Evolutionary conservation across 2,113 vertebrate species (phyloP), one percentile per base, ranked within the genome.

Genomic region (Phalacrocorax aristotelis): DNA sequence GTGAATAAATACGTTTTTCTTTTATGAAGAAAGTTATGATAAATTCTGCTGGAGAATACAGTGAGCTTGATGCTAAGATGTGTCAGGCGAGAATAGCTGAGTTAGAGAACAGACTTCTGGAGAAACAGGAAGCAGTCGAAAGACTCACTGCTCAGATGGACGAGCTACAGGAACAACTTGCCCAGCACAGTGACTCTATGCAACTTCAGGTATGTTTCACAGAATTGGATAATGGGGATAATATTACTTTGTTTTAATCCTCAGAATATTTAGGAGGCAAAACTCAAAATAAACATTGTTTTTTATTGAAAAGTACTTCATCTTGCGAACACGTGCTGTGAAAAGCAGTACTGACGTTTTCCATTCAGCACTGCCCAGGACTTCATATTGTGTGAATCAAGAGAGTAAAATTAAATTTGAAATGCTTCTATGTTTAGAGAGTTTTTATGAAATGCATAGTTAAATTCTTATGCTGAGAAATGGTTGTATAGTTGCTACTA

Each of bases 21-120:
- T 89, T 90, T 27, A 10, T 89, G 54, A 94, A 97, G 96, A 11
- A 85, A 32, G 38, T 15, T 22, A 25, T 5, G 1, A 10, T 78
- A 30, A 46, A 14, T 80, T 54, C 87, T 78, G 26, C 64, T 49
- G 54, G 71, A 75, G 90, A 95, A 36, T 42, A 30, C 52, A 52
- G 51, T 1, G 92, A 93, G 51, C 57, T 68, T 71, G 93, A 96
- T 76, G 85, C 65, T 16, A 49, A 93, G 30, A 30, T 71, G 42
- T 88, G 52, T 46, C 92, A 76, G 79, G 71, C 0, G 0, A 89
- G 75, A 91, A 82, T 77, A 78, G 48, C 60, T 55, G 87, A 96
- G 57, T 74, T 97, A n/a, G 92, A 98, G 78, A 75, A 42, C 21
- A 90, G 58, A 15, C 84, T 97, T 52, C 15, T 70, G 61, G 79